Evolutionary conservation across 2,888 invertebrate genomes (phyloP), one percentile per base, ranked within the genome.

Genomic region (Nomada lathburiana): DNA sequence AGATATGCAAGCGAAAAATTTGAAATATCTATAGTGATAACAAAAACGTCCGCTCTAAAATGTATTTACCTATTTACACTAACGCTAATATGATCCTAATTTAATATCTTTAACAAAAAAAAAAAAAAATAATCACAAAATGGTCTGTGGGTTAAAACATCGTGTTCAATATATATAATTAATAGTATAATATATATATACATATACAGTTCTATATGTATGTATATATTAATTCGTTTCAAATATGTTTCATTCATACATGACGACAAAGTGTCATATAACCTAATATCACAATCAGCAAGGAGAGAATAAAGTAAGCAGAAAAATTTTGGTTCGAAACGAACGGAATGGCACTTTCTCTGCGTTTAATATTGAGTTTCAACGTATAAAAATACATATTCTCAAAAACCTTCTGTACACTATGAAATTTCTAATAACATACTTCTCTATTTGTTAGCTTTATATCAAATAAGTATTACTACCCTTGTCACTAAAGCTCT

Each of bases 241-340:
- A 83, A 84, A 83, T 84, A 83, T 84, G 82, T 90, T 90, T 83
- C 82, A 76, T 82, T 87, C 80, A 80, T 83, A 88, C 86, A 88
- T 85, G 88, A 89, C 89, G 84, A 89, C 85, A 88, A 88, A 88
- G 86, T 89, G 88, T 89, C 89, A 85, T 87, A 88, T 92, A 92
- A 91, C 91, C 92, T 92, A 92, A 91, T 92, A 92, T 92, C 92
- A 92, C 92, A 92, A 92, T 90, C 86, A 92, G 86, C 86, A 87
- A 87, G 89, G 89, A 90, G 89, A 90, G 86, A 90, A 87, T 90
- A 88, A 88, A 88, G 85, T 84, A 83, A 84, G 88, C 88, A 84
- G 89, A 87, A 89, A 88, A 90, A 87, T 92, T 92, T 88, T 86
- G 88, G 90, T 87, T 89, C 87, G 81, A 85, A 89, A 89, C 72